Evolutionary conservation across 2,888 invertebrate species (phyloP), one percentile per base, ranked within the genome.

Genomic region (Agelastica alni): DNA sequence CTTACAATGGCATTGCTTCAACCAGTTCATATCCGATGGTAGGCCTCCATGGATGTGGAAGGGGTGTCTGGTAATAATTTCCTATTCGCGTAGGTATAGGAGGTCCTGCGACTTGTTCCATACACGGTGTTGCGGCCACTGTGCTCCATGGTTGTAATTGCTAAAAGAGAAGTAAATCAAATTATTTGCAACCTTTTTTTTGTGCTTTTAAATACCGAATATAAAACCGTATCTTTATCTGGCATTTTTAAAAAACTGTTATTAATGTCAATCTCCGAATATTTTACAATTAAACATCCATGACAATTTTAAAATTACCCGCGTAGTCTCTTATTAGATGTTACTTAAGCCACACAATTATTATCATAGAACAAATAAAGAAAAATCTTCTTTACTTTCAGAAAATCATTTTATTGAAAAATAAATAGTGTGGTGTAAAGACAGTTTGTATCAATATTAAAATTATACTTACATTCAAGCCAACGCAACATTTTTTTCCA

Each of bases 1-100:
- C 46, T 64, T 78, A 87, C 85, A 90, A 79, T 43, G 89, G 87
- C 53, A 84, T 85, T 12, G 87, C 84, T 78, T 89, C 88, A 52
- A 90, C 82, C 70, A 84, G 86, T 77, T 91, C 90, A 73, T 87
- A 91, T 45, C 88, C 88, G 76, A 88, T 80, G 12, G 87, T 88
- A 16, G 90, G 88, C 53, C 89, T 79, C 91, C 91, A 91, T 12
- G 89, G 88, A 74, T 89, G 89, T 52, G 86, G 86, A 60, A 85
- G 82, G 0, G 88, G 85, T 1, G 88, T 84, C 77, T 88, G 84
- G 73, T 86, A 87, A 66, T 86, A 87, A 66, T 85, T 82, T 31
- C 86, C 87, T 22, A 87, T 81, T 66, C 86, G 81, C 2, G 84
- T 79, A 7, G 88, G 86, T 58, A 83, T 77, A 47, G 81, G 78